Evolutionary conservation across 2,797 vertebrate genomes (phyloP).

Genomic region (Eulemur coronatus): DNA sequence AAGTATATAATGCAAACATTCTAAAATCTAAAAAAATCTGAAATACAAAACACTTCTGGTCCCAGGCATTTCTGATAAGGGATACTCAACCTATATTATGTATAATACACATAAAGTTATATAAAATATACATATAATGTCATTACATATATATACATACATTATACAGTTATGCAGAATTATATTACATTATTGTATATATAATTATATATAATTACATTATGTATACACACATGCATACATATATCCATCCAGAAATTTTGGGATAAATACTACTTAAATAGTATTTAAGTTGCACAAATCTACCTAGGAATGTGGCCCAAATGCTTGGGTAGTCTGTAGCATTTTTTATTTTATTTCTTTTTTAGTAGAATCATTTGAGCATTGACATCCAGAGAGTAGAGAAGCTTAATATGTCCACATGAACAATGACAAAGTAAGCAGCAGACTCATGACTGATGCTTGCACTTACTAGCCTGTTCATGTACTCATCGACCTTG

Average conservation of each 20-base stretch:
- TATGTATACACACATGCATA: not conserved
- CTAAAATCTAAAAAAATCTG: not conserved
- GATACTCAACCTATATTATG: not conserved
- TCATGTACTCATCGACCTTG: not conserved
- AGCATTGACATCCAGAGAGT: not conserved
- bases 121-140: not conserved
- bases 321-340: not conserved
- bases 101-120: not conserved
- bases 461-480: not conserved
- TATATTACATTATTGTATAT: not conserved
- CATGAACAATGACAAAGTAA: slow-evolving; percentile 6
- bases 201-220: not conserved
- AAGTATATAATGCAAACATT: not conserved
- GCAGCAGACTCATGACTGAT: not conserved
- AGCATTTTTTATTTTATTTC: slow-evolving; percentile 20
- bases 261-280: no score
- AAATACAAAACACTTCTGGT: not conserved
- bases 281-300: not conserved
- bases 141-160: not conserved
- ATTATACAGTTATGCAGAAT: not conserved
- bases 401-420: not conserved
- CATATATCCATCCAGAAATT: not conserved
- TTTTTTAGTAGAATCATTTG: not conserved
- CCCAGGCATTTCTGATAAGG: not conserved
- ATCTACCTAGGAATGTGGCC: not conserved